These are phyloP conservation scores for Griposia aprilina DNA, from an alignment of 2,888 invertebrate species.

Conservation along the genomic window DNA sequence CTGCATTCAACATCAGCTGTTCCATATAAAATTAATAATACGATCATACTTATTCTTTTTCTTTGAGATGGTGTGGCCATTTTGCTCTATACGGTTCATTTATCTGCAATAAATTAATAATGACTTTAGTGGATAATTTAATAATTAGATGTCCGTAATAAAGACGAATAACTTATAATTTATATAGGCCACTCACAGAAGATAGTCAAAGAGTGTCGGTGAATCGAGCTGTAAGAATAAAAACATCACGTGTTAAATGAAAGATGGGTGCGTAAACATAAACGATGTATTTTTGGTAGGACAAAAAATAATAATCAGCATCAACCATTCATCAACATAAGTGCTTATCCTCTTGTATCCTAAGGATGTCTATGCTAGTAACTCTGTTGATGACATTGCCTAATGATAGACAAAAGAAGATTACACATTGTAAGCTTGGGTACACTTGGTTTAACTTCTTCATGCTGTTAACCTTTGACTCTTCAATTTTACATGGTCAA, in stretches of 20 bases:
- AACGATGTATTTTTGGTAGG: background rate
- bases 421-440: background rate
- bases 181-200: background rate
- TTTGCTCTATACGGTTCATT: constrained; percentile 85
- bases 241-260: background rate
- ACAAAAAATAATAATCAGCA: background rate
- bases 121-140: constrained; percentile 5
- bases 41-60: constrained; percentile 82
- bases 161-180: constrained; percentile 1
- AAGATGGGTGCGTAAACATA: background rate
- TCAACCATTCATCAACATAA: background rate
- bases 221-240: background rate
- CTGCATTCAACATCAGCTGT: constrained; percentile 87
- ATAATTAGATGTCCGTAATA: background rate
- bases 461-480: no score
- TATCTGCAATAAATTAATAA: constrained; percentile 78
- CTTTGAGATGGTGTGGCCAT: constrained; percentile 84
- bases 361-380: background rate
- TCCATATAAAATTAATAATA: constrained; percentile 86
- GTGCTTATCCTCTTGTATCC: background rate
- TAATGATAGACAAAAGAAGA: background rate
- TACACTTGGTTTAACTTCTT: background rate
- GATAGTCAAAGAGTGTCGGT: background rate
- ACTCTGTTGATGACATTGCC: no score
- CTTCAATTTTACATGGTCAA: no score